phyloP scores from a whole-genome alignment of 1,140 invertebrate genomes.

The Popillia japonica region DNA sequence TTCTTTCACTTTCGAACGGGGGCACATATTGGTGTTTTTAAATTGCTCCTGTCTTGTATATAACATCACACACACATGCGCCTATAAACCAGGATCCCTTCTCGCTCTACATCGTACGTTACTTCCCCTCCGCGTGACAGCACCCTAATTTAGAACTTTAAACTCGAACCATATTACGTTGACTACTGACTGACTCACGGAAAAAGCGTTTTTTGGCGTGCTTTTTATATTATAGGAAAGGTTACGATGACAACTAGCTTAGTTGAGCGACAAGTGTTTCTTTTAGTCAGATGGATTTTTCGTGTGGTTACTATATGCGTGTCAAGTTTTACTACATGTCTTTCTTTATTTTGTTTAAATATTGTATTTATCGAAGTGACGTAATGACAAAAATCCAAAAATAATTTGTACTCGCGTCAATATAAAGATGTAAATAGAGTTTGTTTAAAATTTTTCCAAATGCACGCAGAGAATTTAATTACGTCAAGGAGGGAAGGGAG shows the following conservation, averaged over 20 bases:
- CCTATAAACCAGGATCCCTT: neutral
- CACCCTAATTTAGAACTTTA: slow-evolving; percentile 28
- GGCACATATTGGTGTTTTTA: neutral
- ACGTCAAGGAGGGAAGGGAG: no score
- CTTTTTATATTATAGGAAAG: neutral
- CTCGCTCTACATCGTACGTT: neutral
- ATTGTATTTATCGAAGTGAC: no score
- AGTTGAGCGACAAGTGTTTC: neutral
- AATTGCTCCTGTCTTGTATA: neutral
- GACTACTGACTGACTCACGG: slow-evolving; percentile 9
- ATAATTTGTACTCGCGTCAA: no score
- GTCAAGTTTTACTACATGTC: neutral
- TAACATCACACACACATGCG: neutral
- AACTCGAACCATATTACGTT: neutral
- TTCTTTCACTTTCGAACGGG: neutral
- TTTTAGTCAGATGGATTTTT: neutral
- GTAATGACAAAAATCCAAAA: no score
- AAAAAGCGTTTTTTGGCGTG: neutral
- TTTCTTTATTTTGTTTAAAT: neutral
- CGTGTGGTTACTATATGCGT: neutral
- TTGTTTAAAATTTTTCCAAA: no score
- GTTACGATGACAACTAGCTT: neutral
- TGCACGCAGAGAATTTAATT: no score
- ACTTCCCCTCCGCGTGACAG: slow-evolving; percentile 10
- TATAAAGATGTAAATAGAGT: no score